phyloP scores from a whole-genome alignment of 2,888 invertebrate genomes.

The Mimumesa dahlbomi region DNA sequence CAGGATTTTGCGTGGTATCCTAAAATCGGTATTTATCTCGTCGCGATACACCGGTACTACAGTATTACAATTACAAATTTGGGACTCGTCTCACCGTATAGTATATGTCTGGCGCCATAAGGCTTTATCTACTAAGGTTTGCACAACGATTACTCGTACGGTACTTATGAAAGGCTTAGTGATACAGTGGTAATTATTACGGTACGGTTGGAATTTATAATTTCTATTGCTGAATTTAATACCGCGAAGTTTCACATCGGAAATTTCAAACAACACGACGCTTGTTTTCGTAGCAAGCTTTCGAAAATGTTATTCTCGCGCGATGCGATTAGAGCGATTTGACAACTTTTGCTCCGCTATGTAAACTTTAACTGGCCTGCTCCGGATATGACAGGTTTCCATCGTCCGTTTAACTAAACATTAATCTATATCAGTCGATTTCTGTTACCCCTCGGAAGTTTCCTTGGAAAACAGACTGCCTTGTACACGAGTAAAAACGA shows the following conservation, averaged over 20 bases:
- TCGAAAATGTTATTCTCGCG: neutral
- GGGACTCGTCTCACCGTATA: no score
- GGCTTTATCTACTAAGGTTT: no score
- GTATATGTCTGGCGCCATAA: no score
- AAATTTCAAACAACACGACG: neutral
- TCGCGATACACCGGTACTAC: no score
- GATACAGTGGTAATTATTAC: no score
- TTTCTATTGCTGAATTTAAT: no score
- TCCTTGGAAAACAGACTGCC: neutral
- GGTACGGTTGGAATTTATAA: no score
- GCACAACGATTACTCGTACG: no score
- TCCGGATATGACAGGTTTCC: conserved; percentile 31
- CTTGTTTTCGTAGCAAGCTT: neutral
- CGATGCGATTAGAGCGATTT: neutral
- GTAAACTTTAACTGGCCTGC: conserved; percentile 19
- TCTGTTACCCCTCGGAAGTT: neutral
- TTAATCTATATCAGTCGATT: neutral
- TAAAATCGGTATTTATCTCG: no score
- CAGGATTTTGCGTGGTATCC: no score
- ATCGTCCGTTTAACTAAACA: neutral
- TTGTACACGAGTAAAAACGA: neutral
- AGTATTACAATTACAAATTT: no score
- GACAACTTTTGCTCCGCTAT: neutral
- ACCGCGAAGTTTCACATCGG: neutral
- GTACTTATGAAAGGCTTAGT: no score